Conservation (phyloP, 2,797 vertebrate species). For the Cynopterus sphinx region DNA sequence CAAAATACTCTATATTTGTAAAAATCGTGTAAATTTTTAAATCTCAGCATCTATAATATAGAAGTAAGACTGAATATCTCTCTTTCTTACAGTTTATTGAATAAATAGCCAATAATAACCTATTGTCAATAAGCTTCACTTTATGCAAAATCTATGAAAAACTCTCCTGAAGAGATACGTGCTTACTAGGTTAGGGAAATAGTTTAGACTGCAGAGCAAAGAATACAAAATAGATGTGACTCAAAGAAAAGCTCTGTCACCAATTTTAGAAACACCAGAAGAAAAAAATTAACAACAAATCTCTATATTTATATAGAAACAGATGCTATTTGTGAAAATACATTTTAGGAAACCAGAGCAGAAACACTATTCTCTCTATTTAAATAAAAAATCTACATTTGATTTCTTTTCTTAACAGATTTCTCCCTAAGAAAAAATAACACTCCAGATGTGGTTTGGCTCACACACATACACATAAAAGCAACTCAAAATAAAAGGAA, state of each 20-base stretch:
- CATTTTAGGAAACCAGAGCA: conserved; percentile 56
- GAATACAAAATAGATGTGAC: conserved; percentile 37
- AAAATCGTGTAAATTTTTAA: background rate
- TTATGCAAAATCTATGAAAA: conserved; percentile 47
- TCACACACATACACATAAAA: conserved; percentile 48
- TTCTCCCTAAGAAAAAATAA: conserved; percentile 60
- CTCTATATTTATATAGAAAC: conserved; percentile 49
- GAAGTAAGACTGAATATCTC: background rate
- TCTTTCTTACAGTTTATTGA: background rate
- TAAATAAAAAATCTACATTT: conserved; percentile 52
- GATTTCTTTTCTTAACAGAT: conserved; percentile 58
- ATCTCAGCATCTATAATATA: background rate
- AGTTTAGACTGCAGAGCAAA: conserved; percentile 36
- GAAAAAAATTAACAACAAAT: conserved; percentile 67
- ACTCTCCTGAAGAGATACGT: background rate
- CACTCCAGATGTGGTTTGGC: conserved; percentile 23
- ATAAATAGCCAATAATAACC: background rate
- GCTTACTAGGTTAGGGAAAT: conserved; percentile 1
- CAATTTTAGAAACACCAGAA: conserved; percentile 27
- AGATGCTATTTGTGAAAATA: conserved; percentile 58
- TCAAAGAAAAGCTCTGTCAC: conserved; percentile 43
- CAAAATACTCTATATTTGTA: conserved; percentile 1
- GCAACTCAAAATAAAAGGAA: conserved; percentile 70
- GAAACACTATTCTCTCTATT: conserved; percentile 69
- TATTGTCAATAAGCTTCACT: background rate